These are phyloP conservation scores for Actinemys pallida DNA, from an alignment of 2,113 vertebrate genomes.

Conservation along the genomic window DNA sequence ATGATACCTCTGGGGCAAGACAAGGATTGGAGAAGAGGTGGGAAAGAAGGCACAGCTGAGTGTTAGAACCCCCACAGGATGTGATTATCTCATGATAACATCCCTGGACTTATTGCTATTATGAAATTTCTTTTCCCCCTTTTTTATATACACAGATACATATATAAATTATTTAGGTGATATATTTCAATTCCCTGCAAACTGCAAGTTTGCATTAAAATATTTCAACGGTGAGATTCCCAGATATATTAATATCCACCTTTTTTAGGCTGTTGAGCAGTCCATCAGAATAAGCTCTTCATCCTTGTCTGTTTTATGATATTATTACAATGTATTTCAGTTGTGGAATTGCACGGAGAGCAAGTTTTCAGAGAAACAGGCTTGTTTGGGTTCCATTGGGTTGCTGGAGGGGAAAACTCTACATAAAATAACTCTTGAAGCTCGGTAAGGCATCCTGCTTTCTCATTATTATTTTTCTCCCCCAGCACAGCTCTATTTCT, in stretches of 20 bases:
- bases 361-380: conserved; percentile 79
- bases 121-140: conserved; percentile 77
- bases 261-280: conserved; percentile 81
- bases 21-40: conserved; percentile 56
- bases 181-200: conserved; percentile 81
- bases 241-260: conserved; percentile 82
- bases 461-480: conserved; percentile 78
- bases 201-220: conserved; percentile 81
- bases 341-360: conserved; percentile 73
- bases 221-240: conserved; percentile 83
- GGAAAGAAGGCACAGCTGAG: conserved; percentile 79
- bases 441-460: conserved; percentile 78
- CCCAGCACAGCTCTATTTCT: conserved; percentile 62
- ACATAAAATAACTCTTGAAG: conserved; percentile 76
- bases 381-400: conserved; percentile 81
- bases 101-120: conserved; percentile 80
- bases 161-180: conserved; percentile 84
- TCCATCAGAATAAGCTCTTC: conserved; percentile 81
- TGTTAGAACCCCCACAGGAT: conserved; percentile 80
- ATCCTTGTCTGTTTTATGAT: conserved; percentile 81
- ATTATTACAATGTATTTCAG: conserved; percentile 80
- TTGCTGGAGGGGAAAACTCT: conserved; percentile 81
- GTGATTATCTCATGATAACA: conserved; percentile 87
- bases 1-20: conserved; percentile 80
- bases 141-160: conserved; percentile 76